Evolutionary conservation across 2,888 invertebrate genomes (phyloP), one percentile per base, ranked within the genome.

Genomic region (Penaeus monodon): DNA sequence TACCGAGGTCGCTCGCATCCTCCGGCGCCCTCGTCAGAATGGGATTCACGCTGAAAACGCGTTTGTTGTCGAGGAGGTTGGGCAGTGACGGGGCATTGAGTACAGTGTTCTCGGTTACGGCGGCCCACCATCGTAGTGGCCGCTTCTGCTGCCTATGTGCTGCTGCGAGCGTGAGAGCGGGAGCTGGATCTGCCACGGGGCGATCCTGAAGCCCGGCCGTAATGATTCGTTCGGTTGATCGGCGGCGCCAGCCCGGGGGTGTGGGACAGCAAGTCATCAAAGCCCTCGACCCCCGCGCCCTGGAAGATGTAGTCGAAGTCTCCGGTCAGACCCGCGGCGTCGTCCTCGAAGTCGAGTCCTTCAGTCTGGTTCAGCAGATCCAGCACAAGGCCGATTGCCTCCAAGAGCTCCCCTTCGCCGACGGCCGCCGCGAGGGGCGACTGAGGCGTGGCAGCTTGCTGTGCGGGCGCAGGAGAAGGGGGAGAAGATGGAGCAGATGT

Each of bases 21-120:
- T 17, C 20, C 22, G 65, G 68, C 17, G 49, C 27, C 3, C 24
- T 68, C 12, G 63, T 64, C 27, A 27, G 83, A 20, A 83, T 73
- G 20, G 83, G 83, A 29, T 83, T 83, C 24, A 83, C 73, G 27
- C 27, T 57, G 49, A 83, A 57, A 44, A 33, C 63, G 20, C 66
- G 83, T 38, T 64, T 74, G 74, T 83, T 83, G 74, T 83, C 83
- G n/a, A 83, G 74, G 14, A 83, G 73, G 38, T 83, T 74, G n/a
- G 74, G 24, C 6, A 83, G 29, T 0, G 33, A 22, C 17, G 83
- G 64, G 6, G 64, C 10, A 57, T 24, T 73, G n/a, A 83, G 83
- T 7, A 57, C 83, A 12, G 83, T 73, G 33, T 73, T 68, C 24
- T 74, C 38, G 14, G 83, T 76, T 33, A 83, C 74, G 22, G 22